phyloP scores from a whole-genome alignment of 64 coral and sea anemone genomes.

The Montipora sp. region DNA sequence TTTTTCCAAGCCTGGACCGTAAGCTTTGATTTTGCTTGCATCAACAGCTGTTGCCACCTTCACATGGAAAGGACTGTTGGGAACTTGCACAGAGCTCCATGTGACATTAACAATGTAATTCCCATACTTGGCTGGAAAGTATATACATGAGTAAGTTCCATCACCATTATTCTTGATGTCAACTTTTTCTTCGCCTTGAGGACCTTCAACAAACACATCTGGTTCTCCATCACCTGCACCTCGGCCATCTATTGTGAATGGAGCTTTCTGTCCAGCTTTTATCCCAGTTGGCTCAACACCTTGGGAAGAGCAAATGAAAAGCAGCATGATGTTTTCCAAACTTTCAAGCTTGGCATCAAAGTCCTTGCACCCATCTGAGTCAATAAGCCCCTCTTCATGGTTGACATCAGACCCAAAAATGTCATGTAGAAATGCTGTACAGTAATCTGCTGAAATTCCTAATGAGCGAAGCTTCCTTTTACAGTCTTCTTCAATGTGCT shows the following conservation, averaged over 20 bases:
- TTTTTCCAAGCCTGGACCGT: slow-evolving; percentile 95
- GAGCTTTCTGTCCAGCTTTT: slow-evolving; percentile 76
- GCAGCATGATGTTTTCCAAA: not conserved
- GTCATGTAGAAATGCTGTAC: not conserved
- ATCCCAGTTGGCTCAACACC: slow-evolving; percentile 96
- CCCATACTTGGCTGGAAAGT: slow-evolving; percentile 82
- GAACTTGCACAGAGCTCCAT: slow-evolving; percentile 86
- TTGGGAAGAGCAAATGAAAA: not conserved
- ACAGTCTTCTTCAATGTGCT: slow-evolving; percentile 12
- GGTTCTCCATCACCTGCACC: slow-evolving; percentile 97
- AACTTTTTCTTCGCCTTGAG: slow-evolving; percentile 88
- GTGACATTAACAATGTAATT: slow-evolving; percentile 86
- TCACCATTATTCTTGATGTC: slow-evolving; percentile 95
- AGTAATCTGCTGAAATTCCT: not conserved
- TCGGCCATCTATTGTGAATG: slow-evolving; percentile 90
- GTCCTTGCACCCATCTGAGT: not conserved
- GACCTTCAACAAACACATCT: slow-evolving; percentile 91
- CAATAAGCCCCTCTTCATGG: not conserved
- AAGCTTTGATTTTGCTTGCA: slow-evolving; percentile 86
- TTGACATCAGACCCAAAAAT: not conserved
- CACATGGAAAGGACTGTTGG: slow-evolving; percentile 93
- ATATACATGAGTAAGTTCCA: slow-evolving; percentile 84
- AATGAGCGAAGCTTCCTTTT: not conserved
- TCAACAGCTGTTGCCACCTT: slow-evolving; percentile 91
- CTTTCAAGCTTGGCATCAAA: too few relatives aligned